These are phyloP conservation scores for Pimephales promelas DNA, from an alignment of 2,113 vertebrate species.

Conservation along the genomic window DNA sequence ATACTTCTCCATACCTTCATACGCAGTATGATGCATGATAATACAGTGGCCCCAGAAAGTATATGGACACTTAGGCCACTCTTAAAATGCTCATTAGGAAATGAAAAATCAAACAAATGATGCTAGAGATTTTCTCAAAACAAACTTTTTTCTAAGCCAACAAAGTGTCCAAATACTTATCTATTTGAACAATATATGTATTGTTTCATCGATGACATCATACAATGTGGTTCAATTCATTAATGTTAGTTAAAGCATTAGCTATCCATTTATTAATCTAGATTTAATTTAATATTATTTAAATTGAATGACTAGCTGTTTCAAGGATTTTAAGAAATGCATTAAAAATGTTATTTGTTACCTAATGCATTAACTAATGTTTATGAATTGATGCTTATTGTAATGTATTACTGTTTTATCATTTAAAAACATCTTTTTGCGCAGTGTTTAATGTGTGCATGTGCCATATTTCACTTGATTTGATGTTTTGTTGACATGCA, in stretches of 20 bases:
- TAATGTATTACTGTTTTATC: background rate
- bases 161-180: slow-evolving; percentile 6
- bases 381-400: background rate
- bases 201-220: background rate
- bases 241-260: background rate
- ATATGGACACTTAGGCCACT: background rate
- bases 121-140: background rate
- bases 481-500: background rate
- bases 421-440: background rate
- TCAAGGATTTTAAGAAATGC: too few relatives aligned
- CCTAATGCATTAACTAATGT: background rate
- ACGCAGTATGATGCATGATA: slow-evolving; percentile 4
- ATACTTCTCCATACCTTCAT: background rate
- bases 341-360: background rate
- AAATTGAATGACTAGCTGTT: background rate
- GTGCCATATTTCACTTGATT: background rate
- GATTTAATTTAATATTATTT: background rate
- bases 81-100: background rate
- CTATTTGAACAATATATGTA: background rate
- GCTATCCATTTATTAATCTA: background rate
- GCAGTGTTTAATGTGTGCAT: background rate
- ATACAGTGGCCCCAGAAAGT: background rate
- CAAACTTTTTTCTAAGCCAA: background rate
- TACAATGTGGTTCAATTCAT: background rate
- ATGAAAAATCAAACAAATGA: background rate